Evolutionary conservation across 2,113 vertebrate species (phyloP).

Genomic region (Pica pica): DNA sequence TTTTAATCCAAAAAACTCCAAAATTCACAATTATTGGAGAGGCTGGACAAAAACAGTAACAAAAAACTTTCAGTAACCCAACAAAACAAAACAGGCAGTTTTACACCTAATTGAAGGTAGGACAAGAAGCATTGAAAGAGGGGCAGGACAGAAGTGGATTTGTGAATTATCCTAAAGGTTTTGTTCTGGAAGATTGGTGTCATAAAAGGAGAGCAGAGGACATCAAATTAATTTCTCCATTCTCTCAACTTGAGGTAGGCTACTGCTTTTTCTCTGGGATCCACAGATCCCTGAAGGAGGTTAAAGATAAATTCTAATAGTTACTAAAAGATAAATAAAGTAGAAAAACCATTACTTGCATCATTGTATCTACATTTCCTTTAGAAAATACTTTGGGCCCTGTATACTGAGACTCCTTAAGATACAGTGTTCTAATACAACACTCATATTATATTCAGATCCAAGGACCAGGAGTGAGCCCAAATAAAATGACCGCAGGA

Average conservation of each 20-base stretch:
- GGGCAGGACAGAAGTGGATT: not conserved
- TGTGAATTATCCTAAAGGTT: not conserved
- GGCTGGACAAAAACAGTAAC: not conserved
- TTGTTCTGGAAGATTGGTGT: not conserved
- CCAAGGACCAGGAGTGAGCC: not conserved
- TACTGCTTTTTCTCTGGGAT: not conserved
- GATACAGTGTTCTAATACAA: not conserved
- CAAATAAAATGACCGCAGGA: not conserved
- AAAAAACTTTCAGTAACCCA: not conserved
- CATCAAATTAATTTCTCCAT: not conserved
- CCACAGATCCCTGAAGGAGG: not conserved
- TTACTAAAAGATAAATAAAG: not conserved
- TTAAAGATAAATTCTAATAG: not conserved
- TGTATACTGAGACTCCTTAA: not conserved
- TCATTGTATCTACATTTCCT: not conserved
- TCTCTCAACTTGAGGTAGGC: not conserved
- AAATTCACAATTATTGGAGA: not conserved
- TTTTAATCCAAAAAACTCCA: not conserved
- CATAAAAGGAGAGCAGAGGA: not conserved
- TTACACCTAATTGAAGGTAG: not conserved
- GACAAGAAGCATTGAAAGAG: not conserved
- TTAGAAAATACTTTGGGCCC: not conserved
- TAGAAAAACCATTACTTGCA: not conserved
- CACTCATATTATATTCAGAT: not conserved
- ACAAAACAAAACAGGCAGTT: not conserved